Base-by-base conservation (phyloP, 2,888 invertebrate genomes). In the Trissolcus japonicus region DNA sequence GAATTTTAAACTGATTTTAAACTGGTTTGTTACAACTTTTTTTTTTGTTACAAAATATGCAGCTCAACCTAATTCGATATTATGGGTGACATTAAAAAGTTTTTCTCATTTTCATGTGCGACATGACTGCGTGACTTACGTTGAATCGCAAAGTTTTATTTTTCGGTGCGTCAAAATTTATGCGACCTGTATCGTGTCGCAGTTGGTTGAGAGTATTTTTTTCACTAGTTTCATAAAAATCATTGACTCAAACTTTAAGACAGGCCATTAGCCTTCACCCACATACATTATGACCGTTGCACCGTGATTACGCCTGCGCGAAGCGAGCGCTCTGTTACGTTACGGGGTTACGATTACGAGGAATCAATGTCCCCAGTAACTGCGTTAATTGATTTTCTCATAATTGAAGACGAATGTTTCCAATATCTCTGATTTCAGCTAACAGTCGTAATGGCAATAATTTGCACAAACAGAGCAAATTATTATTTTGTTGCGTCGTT, bases 211-310 rank as follows among this genome's bases (percentile, higher is more conserved):
- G 35, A 35, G 35, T 35, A 35, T 35, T 11, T 69, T 11, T 69
- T 69, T 71, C 16, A 51, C 46, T 60, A 63, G 63, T 61, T 67
- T 82, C 80, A 81, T 80, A 80, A 84, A 82, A 82, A 83, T 84
- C 72, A 79, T 66, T 80, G 82, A 84, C 84, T 83, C 83, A 83
- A 83, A 83, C 81, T 84, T 84, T 82, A 81, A 82, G 82, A 80
- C 78, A 80, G 82, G 81, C 82, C 82, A 82, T 84, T 82, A 84
- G 82, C 84, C 83, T 83, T 84, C 83, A 84, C 83, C 84, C 82
- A 83, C 82, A 81, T 84, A 79, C 35, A 35, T 77, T 76, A 60
- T 71, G 67, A 61, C 53, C 67, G 72, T 55, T 63, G 63, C 63
- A 63, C 61, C 35, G 46, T 55, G 19, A 56, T 25, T 68, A 68